Percentiles rank a stretch among this genome's conserved stretches.
Conservation (phyloP, 2,797 vertebrate genomes). For the Astyanax mexicanus region DNA sequence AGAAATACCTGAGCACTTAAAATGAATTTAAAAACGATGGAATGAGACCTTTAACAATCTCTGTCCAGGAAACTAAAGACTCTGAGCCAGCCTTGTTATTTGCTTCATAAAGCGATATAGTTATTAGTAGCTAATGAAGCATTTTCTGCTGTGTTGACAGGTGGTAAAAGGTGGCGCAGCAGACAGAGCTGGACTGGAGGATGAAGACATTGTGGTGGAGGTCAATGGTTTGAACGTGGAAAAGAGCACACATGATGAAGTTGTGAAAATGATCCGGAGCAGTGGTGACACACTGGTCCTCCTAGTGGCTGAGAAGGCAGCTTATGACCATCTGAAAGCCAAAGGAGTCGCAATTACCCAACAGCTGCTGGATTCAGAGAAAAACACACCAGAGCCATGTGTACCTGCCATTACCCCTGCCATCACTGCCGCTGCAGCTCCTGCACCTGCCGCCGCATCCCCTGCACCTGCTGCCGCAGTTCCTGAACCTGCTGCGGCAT, state of each 20-base stretch:
- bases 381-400: conserved; percentile 28
- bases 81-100: too few relatives aligned
- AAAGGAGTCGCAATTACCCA: conserved; percentile 79
- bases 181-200: conserved; percentile 81
- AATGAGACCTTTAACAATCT: too few relatives aligned
- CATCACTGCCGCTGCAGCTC: too few relatives aligned
- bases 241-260: conserved; percentile 80
- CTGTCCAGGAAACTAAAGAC: too few relatives aligned
- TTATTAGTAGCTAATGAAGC: neutral
- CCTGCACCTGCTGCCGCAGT: too few relatives aligned
- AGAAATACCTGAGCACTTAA: too few relatives aligned
- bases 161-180: conserved; percentile 82
- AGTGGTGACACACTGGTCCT: conserved; percentile 80
- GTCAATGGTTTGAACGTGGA: conserved; percentile 86
- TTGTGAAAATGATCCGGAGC: conserved; percentile 80
- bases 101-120: too few relatives aligned
- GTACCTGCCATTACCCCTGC: conserved; percentile 8
- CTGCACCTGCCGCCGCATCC: too few relatives aligned
- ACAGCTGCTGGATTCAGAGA: conserved; percentile 56
- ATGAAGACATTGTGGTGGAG: conserved; percentile 87
- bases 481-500: too few relatives aligned
- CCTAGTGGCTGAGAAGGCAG: conserved; percentile 81
- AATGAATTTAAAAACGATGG: too few relatives aligned
- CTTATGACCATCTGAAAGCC: conserved; percentile 81
- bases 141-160: conserved; percentile 70